Evolutionary conservation across 1,140 invertebrate genomes (phyloP).

Genomic region (Bombus impatiens): DNA sequence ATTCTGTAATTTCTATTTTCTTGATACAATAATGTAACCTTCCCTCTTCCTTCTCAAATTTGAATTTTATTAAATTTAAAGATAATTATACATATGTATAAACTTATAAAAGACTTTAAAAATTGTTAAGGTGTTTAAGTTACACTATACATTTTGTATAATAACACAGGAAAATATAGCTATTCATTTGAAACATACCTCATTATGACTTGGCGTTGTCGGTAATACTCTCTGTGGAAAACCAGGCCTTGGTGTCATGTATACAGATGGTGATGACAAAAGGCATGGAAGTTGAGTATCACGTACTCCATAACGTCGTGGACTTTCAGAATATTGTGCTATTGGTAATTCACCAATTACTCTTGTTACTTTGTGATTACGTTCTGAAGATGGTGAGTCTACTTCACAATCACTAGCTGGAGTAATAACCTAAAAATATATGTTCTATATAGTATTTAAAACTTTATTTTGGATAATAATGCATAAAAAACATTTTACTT

Average conservation of each 20-base stretch:
- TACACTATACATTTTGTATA: background rate
- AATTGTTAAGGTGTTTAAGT: background rate
- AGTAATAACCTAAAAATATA: slow-evolving; percentile 78
- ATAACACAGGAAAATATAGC: background rate
- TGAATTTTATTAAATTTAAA: too few species aligned
- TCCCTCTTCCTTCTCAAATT: background rate
- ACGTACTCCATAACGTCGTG: slow-evolving; percentile 90
- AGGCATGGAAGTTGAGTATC: slow-evolving; percentile 84
- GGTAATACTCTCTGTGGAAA: slow-evolving; percentile 87
- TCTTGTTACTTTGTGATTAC: slow-evolving; percentile 86
- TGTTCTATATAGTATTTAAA: background rate
- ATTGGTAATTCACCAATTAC: slow-evolving; percentile 94
- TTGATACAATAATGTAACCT: background rate
- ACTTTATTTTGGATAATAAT: slow-evolving; percentile 4
- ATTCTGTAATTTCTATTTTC: background rate
- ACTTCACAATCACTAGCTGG: slow-evolving; percentile 82
- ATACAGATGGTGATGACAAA: slow-evolving; percentile 86
- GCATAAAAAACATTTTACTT: background rate
- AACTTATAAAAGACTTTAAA: background rate
- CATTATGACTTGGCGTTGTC: slow-evolving; percentile 81
- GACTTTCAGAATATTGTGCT: slow-evolving; percentile 95
- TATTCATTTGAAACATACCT: slow-evolving; percentile 65
- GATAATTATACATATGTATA: background rate
- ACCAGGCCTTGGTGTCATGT: slow-evolving; percentile 86
- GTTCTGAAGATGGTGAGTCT: slow-evolving; percentile 82